Evolutionary conservation across 1,140 invertebrate species (phyloP).

Genomic region (Dreissena polymorpha): DNA sequence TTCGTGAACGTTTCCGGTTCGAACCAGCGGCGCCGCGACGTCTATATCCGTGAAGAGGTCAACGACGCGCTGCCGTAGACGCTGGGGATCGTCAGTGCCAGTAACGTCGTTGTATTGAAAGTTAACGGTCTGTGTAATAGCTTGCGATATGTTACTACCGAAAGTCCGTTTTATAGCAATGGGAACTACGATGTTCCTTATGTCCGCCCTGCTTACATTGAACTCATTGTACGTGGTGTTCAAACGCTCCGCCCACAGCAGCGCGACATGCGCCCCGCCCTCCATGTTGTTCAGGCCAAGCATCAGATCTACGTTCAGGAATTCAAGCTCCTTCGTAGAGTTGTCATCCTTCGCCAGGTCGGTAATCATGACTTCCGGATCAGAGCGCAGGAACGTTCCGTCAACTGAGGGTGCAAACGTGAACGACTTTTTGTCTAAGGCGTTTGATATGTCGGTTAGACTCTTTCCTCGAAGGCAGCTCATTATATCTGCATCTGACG

Average conservation of each 20-base stretch:
- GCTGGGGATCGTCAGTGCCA: constrained; percentile 7
- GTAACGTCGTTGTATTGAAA: constrained; percentile 35
- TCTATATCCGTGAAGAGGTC: constrained; percentile 46
- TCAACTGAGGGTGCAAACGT: constrained; percentile 31
- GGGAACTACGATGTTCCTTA: constrained; percentile 23
- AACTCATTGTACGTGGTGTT: not conserved
- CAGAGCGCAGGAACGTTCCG: constrained; percentile 1
- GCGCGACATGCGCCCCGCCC: constrained; percentile 11
- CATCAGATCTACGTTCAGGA: constrained; percentile 24
- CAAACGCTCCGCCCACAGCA: constrained; percentile 23
- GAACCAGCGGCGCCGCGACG: constrained; percentile 25
- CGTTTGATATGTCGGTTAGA: constrained; percentile 15
- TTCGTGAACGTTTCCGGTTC: constrained; percentile 27
- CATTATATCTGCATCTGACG: not conserved
- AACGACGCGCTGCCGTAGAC: constrained; percentile 21
- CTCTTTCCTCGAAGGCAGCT: constrained; percentile 16
- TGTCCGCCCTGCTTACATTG: not conserved
- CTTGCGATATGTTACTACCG: constrained; percentile 24
- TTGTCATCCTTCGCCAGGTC: not conserved
- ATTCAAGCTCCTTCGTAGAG: not conserved
- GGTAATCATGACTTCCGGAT: constrained; percentile 10
- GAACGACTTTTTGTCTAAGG: constrained; percentile 3
- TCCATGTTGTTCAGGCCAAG: constrained; percentile 35
- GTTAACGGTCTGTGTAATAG: constrained; percentile 8
- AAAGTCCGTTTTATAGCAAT: constrained; percentile 27